Evolutionary conservation across 2,888 invertebrate genomes (phyloP), one percentile per base, ranked within the genome.

Genomic region (Napeogenes sylphis): DNA sequence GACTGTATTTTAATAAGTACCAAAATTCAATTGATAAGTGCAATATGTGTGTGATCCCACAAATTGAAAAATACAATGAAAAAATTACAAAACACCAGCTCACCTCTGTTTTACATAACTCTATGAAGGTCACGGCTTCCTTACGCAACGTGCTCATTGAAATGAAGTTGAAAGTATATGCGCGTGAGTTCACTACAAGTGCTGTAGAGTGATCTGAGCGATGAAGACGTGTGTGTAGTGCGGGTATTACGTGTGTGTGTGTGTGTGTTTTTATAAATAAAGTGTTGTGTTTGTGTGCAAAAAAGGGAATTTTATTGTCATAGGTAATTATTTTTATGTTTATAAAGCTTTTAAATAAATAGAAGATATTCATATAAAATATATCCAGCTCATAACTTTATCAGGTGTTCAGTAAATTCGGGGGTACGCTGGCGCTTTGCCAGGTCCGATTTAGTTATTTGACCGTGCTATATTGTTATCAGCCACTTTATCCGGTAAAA

Each of bases 151-250:
- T 45, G 33, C n/a, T 54, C 58, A 51, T 67, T 46, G 55, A 62
- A 63, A 64, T 61, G 63, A 63, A 64, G 67, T 67, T 63, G 63
- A 65, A 69, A 69, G 68, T 67, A 67, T 67, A 65, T 60, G 67
- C 66, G 65, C 63, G 64, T 62, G 62, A 66, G 62, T 59, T 13
- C 12, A 51, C 45, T 56, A 56, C 55, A 42, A 45, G 55, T 47
- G 32, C 21, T 45, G 59, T 67, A 61, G 54, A 65, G 59, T 62
- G 60, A 62, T 67, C 64, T 61, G 60, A 56, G 60, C 33, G 60
- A 58, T 56, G 59, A 58, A 63, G 67, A 63, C 65, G 65, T 63
- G 63, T 33, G 56, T 58, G 61, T 56, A 38, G 55, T 35, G 30
- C 38, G 38, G 53, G 30, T 45, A 32, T 14, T n/a, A 58, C 55